phyloP scores from a whole-genome alignment of 1,140 invertebrate species.

The Saccostrea cuccullata region DNA sequence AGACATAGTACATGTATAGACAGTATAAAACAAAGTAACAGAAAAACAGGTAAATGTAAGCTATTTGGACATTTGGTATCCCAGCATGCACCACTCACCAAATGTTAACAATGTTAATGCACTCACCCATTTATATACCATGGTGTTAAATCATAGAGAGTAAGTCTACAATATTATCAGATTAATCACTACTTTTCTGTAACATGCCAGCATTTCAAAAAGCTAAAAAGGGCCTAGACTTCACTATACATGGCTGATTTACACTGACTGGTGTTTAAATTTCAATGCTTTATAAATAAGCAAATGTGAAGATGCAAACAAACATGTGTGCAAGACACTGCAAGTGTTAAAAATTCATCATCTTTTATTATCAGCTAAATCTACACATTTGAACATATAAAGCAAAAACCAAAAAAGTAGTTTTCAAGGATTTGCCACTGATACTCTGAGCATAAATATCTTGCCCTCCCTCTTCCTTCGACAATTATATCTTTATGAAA shows the following conservation, averaged over 20 bases:
- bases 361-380: too few relatives aligned
- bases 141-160: conserved; percentile 20
- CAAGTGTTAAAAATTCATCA: too few relatives aligned
- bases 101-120: conserved; percentile 2
- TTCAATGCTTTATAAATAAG: too few relatives aligned
- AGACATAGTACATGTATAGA: background rate
- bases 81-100: conserved; percentile 24
- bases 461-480: too few relatives aligned
- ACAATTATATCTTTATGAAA: too few relatives aligned
- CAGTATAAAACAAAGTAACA: background rate
- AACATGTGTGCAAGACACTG: too few relatives aligned
- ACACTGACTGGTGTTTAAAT: too few relatives aligned
- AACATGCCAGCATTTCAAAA: background rate
- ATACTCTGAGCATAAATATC: too few relatives aligned
- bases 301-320: too few relatives aligned
- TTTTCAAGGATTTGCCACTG: too few relatives aligned
- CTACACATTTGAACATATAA: too few relatives aligned
- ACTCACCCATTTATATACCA: conserved; percentile 27
- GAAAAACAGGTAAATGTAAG: background rate
- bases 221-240: background rate
- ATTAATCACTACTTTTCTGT: background rate
- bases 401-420: too few relatives aligned
- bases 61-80: background rate
- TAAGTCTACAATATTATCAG: conserved; percentile 21
- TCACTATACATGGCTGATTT: background rate